Evolutionary conservation across 1,140 invertebrate genomes (phyloP).

Genomic region (Ceratina calcarata): DNA sequence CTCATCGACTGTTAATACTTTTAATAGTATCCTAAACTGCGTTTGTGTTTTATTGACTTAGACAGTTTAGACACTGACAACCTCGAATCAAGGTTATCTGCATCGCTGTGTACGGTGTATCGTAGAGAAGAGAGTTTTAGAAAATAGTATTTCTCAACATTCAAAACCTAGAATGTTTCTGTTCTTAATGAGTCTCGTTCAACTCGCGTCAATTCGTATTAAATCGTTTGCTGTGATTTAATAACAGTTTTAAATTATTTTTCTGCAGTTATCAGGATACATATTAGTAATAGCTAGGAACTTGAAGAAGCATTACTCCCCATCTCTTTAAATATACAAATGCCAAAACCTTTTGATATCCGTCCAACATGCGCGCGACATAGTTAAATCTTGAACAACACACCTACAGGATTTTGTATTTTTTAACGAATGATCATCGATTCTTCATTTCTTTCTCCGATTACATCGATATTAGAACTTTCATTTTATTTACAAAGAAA

Average conservation of each 20-base stretch:
- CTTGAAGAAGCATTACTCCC: slow-evolving; percentile 74
- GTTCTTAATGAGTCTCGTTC: slow-evolving; percentile 35
- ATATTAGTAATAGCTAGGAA: slow-evolving; percentile 76
- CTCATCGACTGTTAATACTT: not conserved
- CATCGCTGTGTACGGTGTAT: slow-evolving; percentile 48
- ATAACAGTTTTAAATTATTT: slow-evolving; percentile 54
- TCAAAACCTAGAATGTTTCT: slow-evolving; percentile 34
- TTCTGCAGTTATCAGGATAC: slow-evolving; percentile 64
- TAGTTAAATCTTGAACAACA: slow-evolving; percentile 48
- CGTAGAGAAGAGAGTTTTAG: slow-evolving; percentile 27
- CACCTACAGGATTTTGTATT: slow-evolving; percentile 33
- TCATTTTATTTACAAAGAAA: slow-evolving; percentile 45
- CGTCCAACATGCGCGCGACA: slow-evolving; percentile 33
- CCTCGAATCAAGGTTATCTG: slow-evolving; percentile 22
- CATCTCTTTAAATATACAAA: slow-evolving; percentile 58
- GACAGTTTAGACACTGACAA: slow-evolving; percentile 33
- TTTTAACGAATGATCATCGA: slow-evolving; percentile 32
- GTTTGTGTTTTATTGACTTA: slow-evolving; percentile 26
- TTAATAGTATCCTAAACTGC: slow-evolving; percentile 41
- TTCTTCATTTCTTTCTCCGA: slow-evolving; percentile 57
- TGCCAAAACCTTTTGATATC: slow-evolving; percentile 52
- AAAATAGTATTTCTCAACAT: slow-evolving; percentile 47
- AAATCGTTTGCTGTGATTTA: slow-evolving; percentile 45
- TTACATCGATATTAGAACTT: slow-evolving; percentile 41
- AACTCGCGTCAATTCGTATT: slow-evolving; percentile 47